Conservation (phyloP, 53 echinoderm and acorn worm species). For the Holothuria leucospilota region DNA sequence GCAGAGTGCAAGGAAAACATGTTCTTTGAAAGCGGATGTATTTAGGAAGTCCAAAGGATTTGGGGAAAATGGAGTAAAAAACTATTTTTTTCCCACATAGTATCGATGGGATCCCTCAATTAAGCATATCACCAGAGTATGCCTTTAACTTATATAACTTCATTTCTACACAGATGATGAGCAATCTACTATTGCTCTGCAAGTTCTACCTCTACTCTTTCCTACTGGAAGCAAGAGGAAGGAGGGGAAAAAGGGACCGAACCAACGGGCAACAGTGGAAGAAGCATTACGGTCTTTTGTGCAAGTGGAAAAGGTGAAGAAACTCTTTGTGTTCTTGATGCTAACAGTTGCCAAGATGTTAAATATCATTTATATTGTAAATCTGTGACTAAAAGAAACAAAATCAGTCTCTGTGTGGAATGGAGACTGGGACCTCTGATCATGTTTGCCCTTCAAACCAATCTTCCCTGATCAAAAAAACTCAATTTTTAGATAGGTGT, state of each 20-base stretch:
- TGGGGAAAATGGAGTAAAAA: too few relatives aligned
- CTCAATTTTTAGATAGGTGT: too few relatives aligned
- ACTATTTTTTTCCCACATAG: too few relatives aligned
- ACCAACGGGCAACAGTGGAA: neutral
- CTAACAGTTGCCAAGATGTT: constrained; percentile 6
- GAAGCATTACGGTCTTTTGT: neutral
- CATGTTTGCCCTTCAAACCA: too few relatives aligned
- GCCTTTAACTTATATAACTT: neutral
- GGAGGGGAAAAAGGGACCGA: constrained; percentile 1
- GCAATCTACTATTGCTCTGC: neutral
- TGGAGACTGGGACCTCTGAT: too few relatives aligned
- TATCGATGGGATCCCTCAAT: too few relatives aligned
- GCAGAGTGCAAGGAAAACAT: too few relatives aligned
- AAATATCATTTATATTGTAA: neutral
- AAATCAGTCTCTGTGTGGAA: neutral
- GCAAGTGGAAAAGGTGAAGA: constrained; percentile 20
- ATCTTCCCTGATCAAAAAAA: too few relatives aligned
- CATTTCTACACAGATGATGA: constrained; percentile 14
- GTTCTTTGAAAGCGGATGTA: too few relatives aligned
- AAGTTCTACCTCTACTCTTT: constrained; percentile 2
- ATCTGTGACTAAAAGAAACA: neutral
- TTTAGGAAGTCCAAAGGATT: too few relatives aligned
- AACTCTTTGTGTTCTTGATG: neutral
- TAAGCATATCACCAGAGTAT: too few relatives aligned
- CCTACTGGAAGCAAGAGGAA: constrained; percentile 14